Conservation (phyloP, 2,888 invertebrate species). For the Odontocolon sp. region DNA sequence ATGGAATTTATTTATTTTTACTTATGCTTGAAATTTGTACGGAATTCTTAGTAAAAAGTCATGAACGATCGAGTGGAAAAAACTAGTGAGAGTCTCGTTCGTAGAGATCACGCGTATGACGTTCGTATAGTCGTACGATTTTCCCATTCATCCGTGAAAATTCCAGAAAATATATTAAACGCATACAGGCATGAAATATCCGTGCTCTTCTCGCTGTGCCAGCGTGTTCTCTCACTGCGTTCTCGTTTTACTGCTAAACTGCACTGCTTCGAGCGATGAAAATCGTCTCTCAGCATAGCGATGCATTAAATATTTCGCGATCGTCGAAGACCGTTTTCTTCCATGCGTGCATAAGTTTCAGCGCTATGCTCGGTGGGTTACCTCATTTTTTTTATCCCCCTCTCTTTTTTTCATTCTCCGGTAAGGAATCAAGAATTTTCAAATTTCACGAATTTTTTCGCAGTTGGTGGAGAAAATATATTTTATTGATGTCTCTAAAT, state of each 20-base stretch:
- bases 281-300: constrained; percentile 49
- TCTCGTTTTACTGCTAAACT: constrained; percentile 25
- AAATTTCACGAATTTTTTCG: too few relatives aligned
- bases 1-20: too few relatives aligned
- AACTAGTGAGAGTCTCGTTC: constrained; percentile 6
- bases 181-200: constrained; percentile 59
- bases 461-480: too few relatives aligned
- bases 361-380: constrained; percentile 34
- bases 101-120: constrained; percentile 41
- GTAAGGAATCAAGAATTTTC: not conserved
- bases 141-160: constrained; percentile 64
- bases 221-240: constrained; percentile 8
- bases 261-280: constrained; percentile 42
- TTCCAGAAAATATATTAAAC: constrained; percentile 70
- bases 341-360: constrained; percentile 53
- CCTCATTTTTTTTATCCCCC: constrained; percentile 1
- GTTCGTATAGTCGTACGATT: constrained; percentile 44
- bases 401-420: not conserved
- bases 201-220: constrained; percentile 15
- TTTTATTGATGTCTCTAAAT: too few relatives aligned
- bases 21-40: not conserved
- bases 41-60: constrained; percentile 2
- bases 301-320: constrained; percentile 64
- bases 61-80: not conserved
- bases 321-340: constrained; percentile 34